A percentile compares a stretch with the other conserved stretches of the same genome.
Conservation (phyloP, 2,113 vertebrate genomes). For the Tragulus kanchil region DNA sequence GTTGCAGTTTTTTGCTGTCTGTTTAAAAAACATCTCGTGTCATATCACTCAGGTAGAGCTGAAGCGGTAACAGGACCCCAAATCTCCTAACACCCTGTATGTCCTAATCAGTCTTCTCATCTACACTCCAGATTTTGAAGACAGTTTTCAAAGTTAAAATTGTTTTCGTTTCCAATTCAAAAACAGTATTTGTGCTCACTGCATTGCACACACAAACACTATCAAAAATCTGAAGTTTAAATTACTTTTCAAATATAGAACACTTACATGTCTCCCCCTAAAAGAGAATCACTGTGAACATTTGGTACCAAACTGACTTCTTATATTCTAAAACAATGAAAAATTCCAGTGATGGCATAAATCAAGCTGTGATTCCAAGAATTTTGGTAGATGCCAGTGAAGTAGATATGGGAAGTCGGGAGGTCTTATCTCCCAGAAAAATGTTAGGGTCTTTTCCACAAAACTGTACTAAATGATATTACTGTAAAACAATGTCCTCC, state of each 20-base stretch:
- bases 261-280: not conserved
- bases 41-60: not conserved
- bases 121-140: not conserved
- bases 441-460: conserved; percentile 15
- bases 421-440: not conserved
- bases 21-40: not conserved
- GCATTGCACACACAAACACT: not conserved
- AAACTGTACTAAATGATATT: not conserved
- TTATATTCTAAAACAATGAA: not conserved
- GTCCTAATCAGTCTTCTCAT: not conserved
- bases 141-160: not conserved
- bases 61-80: not conserved
- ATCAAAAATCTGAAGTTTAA: not conserved
- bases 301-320: not conserved
- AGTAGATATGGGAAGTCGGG: conserved; percentile 22
- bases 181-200: not conserved
- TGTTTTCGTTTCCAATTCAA: not conserved
- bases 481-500: not conserved
- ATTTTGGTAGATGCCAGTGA: not conserved
- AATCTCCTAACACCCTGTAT: not conserved
- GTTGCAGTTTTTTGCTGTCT: not conserved
- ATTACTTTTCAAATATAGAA: not conserved
- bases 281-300: not conserved
- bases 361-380: not conserved
- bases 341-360: conserved; percentile 11